These are phyloP conservation scores for Augiades crinisus DNA, from an alignment of 2,888 invertebrate species.

Conservation along the genomic window DNA sequence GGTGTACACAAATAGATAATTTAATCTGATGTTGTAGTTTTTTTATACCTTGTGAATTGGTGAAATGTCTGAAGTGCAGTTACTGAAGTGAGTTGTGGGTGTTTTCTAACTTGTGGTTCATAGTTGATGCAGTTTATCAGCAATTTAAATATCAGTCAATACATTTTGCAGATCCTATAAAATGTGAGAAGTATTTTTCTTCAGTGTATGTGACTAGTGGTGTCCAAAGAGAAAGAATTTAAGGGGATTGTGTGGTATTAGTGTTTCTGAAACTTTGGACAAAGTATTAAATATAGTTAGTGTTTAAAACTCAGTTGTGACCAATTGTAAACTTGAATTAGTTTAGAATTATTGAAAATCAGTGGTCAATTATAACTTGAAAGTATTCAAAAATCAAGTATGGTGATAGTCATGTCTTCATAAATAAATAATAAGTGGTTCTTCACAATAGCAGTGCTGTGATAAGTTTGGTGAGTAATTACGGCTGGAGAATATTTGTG, in stretches of 20 bases:
- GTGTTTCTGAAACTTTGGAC: too few relatives aligned
- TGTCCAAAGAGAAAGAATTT: too few relatives aligned
- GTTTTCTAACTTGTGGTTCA: not conserved
- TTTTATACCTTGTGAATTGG: constrained; percentile 72
- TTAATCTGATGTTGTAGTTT: constrained; percentile 71
- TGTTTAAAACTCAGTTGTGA: too few relatives aligned
- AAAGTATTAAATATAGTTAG: too few relatives aligned
- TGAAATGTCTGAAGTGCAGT: constrained; percentile 51
- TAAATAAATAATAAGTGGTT: not conserved
- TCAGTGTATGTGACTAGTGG: too few relatives aligned
- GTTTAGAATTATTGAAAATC: not conserved
- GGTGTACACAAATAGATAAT: constrained; percentile 74
- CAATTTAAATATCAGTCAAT: too few relatives aligned
- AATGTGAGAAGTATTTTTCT: too few relatives aligned
- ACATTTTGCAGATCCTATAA: too few relatives aligned
- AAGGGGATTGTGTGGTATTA: too few relatives aligned
- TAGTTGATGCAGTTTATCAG: not conserved
- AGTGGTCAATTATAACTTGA: not conserved
- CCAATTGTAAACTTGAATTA: too few relatives aligned
- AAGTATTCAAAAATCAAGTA: not conserved
- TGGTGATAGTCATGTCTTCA: not conserved
- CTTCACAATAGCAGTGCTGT: not conserved
- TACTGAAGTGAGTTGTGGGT: constrained; percentile 32
- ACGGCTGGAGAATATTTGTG: not conserved
- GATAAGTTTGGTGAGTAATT: not conserved